These are phyloP conservation scores for Porites rus DNA, from an alignment of 92 coral and sea anemone genomes.

Conservation along the genomic window DNA sequence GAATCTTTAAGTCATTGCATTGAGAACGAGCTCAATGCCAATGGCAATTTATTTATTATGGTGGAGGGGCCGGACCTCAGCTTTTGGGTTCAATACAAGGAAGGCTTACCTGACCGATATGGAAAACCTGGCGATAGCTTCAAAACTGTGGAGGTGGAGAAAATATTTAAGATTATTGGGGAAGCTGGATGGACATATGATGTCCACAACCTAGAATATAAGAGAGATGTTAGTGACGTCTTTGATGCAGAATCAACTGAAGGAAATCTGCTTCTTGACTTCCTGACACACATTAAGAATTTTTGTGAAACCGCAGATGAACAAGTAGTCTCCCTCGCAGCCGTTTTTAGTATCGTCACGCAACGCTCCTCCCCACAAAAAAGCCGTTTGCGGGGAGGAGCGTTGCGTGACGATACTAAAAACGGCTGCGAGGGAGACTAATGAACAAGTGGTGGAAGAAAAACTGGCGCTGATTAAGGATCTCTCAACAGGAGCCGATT, in stretches of 20 bases:
- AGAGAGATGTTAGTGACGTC: conserved; percentile 38
- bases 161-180: conserved; percentile 15
- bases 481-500: conserved; percentile 25
- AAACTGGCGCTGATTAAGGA: conserved; percentile 27
- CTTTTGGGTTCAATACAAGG: too few species aligned
- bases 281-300: conserved; percentile 15
- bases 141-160: neutral
- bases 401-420: too few species aligned
- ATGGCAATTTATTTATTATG: conserved; percentile 12
- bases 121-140: neutral
- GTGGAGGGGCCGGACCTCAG: neutral
- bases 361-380: too few species aligned
- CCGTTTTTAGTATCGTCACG: too few species aligned
- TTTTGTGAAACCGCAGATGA: conserved; percentile 36
- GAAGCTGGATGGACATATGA: conserved; percentile 32
- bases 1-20: neutral
- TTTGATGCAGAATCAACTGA: conserved; percentile 31
- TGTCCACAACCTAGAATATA: conserved; percentile 15
- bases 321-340: too few species aligned
- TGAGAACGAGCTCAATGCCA: neutral
- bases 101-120: neutral
- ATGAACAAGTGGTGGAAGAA: conserved; percentile 28
- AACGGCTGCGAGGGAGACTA: too few species aligned
- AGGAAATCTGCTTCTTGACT: conserved; percentile 7
- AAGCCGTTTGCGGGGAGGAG: too few species aligned